A percentile compares a stretch with the other conserved stretches of the same genome.
These are phyloP conservation scores for Monochamus alternatus DNA, from an alignment of 2,888 invertebrate species.

Conservation along the genomic window DNA sequence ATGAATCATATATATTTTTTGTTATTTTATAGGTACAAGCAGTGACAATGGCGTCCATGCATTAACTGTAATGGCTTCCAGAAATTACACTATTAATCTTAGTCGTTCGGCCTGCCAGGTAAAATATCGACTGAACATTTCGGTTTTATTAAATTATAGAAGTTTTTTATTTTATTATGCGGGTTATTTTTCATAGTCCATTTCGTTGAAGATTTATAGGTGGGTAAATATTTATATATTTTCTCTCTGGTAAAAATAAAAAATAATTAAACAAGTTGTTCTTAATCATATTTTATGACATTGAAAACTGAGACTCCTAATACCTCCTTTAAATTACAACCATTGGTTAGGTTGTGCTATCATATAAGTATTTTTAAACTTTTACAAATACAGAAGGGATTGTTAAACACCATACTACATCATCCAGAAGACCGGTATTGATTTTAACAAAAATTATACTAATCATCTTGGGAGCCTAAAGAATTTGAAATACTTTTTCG, in stretches of 20 bases:
- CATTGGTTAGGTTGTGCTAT: not conserved
- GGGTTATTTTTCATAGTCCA: constrained; percentile 35
- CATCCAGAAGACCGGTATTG: too few relatives aligned
- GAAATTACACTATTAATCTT: constrained; percentile 69
- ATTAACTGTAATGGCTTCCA: constrained; percentile 66
- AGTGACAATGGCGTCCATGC: constrained; percentile 65
- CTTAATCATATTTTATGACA: not conserved
- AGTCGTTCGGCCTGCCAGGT: constrained; percentile 67
- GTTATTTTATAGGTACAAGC: constrained; percentile 49
- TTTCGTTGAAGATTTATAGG: constrained; percentile 31
- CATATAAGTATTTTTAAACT: not conserved
- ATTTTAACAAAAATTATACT: too few relatives aligned
- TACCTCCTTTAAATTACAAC: not conserved
- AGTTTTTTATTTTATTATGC: constrained; percentile 37
- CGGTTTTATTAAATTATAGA: constrained; percentile 65
- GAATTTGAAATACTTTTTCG: too few relatives aligned
- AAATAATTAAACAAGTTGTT: constrained; percentile 4
- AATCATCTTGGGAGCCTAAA: too few relatives aligned
- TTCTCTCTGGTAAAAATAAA: constrained; percentile 11
- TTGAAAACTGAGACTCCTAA: not conserved
- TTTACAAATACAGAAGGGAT: too few relatives aligned
- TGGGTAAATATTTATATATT: constrained; percentile 21
- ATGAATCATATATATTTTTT: constrained; percentile 42
- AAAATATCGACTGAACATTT: constrained; percentile 66
- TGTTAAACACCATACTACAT: too few relatives aligned